Evolutionary conservation across 1,140 invertebrate genomes (phyloP).

Genomic region (Thaumatotibia leucotreta): DNA sequence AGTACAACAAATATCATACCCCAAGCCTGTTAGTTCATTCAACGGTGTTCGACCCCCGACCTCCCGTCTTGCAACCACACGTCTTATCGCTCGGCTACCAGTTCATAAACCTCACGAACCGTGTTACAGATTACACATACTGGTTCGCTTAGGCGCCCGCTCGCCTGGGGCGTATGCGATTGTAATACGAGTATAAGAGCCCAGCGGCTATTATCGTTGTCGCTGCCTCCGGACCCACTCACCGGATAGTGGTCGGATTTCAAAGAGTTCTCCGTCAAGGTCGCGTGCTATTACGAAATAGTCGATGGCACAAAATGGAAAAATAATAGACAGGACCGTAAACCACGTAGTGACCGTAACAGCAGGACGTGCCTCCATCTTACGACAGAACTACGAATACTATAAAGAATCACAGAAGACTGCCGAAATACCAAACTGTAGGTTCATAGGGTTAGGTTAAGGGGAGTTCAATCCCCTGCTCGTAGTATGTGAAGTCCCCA

Average conservation of each 20-base stretch:
- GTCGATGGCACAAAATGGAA: slow-evolving; percentile 40
- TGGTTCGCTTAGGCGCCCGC: neutral
- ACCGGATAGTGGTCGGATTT: slow-evolving; percentile 35
- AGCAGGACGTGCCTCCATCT: slow-evolving; percentile 29
- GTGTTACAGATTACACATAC: too few relatives aligned
- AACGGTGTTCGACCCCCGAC: too few relatives aligned
- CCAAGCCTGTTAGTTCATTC: too few relatives aligned
- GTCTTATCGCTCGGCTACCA: too few relatives aligned
- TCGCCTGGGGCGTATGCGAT: neutral
- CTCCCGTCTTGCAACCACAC: too few relatives aligned
- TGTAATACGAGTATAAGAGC: neutral
- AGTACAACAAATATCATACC: too few relatives aligned
- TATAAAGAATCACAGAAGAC: neutral
- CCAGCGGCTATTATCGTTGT: slow-evolving; percentile 27
- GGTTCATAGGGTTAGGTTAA: too few relatives aligned
- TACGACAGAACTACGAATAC: slow-evolving; percentile 20
- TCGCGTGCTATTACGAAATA: slow-evolving; percentile 38
- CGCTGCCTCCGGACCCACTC: slow-evolving; percentile 24
- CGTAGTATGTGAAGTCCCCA: too few relatives aligned
- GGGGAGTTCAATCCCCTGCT: too few relatives aligned
- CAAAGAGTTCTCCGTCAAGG: slow-evolving; percentile 43
- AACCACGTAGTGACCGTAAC: slow-evolving; percentile 39
- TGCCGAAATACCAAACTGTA: neutral
- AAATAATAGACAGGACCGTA: slow-evolving; percentile 36
- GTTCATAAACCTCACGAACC: too few relatives aligned